Base-by-base conservation (phyloP, 2,888 invertebrate species). In the Erebia epiphron region DNA sequence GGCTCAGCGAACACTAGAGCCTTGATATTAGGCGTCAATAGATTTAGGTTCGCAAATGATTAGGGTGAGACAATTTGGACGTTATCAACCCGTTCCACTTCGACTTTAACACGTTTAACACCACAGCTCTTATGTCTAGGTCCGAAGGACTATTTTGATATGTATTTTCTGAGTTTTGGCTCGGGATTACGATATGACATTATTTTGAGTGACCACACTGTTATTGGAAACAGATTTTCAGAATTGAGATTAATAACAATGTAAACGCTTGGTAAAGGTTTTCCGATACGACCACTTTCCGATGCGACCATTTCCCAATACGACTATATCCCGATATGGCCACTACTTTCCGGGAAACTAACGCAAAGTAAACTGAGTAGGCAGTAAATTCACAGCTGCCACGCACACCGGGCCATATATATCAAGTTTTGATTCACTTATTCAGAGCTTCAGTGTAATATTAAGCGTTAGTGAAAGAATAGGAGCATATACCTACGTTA, bases 61-160 rank as follows among this genome's bases (percentile, higher is more conserved):
- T 73, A 64, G 75, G 76, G 76, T 75, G 54, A 72, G 76, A 76
- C 76, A 76, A 74, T 73, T 64, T 67, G 67, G 70, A 66, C 70
- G 68, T 70, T 73, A 73, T 73, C 73, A 70, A 65, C 64, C 57
- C 43, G 61, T 68, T 57, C 62, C 68, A 71, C 62, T 68, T 57
- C 26, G 13, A 13, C 68, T 1, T 62, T n/a, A 11, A 3, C 54
- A 43, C 13, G 35, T 46, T 66, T 46, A 26, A n/a, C 49, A 1
- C 58, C 49, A 21, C 21, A 67, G 56, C 21, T 26, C 26, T 57
- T 57, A 58, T 43, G 14, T 2, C 9, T 2, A 14, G 0, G 3
- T 0, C 0, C 14, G 49, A 62, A 62, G 62, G 62, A n/a, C 21
- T 8, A 62, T 49, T 21, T 62, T 21, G 14, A 46, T 46, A 14